Evolutionary conservation across 2,888 invertebrate species (phyloP).

Genomic region (Erebia aethiops): DNA sequence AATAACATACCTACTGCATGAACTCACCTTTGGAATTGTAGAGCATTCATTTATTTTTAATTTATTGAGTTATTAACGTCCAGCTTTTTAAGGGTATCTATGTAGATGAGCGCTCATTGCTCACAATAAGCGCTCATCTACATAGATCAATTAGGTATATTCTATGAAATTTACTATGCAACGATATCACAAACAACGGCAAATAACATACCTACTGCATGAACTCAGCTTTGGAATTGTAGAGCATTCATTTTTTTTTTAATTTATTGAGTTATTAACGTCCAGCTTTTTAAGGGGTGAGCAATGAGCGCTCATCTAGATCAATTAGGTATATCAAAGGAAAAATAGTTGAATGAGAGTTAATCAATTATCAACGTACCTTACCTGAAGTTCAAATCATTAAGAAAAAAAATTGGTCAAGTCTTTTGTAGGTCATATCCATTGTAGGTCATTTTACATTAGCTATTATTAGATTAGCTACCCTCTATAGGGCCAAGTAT

Average conservation of each 20-base stretch:
- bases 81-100: neutral
- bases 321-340: neutral
- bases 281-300: neutral
- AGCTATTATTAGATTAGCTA: too few relatives aligned
- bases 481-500: too few relatives aligned
- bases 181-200: conserved; percentile 7
- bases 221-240: conserved; percentile 7
- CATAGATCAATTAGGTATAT: neutral
- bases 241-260: conserved; percentile 1
- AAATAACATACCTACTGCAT: conserved; percentile 16
- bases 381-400: too few relatives aligned
- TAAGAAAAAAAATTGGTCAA: too few relatives aligned
- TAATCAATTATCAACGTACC: too few relatives aligned
- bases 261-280: conserved; percentile 11
- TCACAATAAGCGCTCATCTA: neutral
- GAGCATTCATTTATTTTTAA: conserved; percentile 4
- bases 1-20: conserved; percentile 14
- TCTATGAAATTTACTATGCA: conserved; percentile 37
- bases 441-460: too few relatives aligned
- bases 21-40: conserved; percentile 6
- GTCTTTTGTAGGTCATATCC: too few relatives aligned
- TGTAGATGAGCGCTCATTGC: too few relatives aligned
- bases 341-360: too few relatives aligned
- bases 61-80: conserved; percentile 8
- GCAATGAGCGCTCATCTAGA: neutral